A percentile compares a stretch with the other conserved stretches of the same genome.
phyloP scores from a whole-genome alignment of 2,888 invertebrate species.

The Myopa testacea region DNA sequence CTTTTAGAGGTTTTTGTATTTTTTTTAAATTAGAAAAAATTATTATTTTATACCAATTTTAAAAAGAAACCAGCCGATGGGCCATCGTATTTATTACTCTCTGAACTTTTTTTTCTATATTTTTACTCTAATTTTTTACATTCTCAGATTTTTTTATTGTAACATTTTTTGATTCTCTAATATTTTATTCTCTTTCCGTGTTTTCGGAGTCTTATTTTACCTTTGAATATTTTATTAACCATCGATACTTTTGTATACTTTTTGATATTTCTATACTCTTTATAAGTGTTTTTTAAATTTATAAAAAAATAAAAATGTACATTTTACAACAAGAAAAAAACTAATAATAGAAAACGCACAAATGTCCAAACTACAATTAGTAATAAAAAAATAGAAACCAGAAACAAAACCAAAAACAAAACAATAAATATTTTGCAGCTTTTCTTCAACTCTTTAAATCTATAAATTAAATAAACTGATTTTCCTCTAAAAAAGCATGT shows the following conservation, averaged over 20 bases:
- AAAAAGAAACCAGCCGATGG: too few species aligned
- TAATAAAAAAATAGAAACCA: neutral
- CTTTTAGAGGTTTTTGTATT: neutral
- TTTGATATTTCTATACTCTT: neutral
- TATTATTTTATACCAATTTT: neutral
- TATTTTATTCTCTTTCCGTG: too few species aligned
- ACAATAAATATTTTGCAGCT: neutral
- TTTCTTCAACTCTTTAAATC: neutral
- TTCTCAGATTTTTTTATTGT: too few species aligned
- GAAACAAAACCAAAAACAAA: neutral
- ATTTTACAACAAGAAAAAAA: neutral
- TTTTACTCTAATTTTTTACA: too few species aligned
- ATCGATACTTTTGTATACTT: neutral
- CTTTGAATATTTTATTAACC: too few species aligned
- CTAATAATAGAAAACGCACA: conserved; percentile 28
- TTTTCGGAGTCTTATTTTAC: too few species aligned
- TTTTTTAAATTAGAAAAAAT: neutral
- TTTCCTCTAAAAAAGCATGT: neutral
- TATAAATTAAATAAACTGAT: neutral
- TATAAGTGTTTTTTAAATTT: neutral
- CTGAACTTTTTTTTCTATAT: too few species aligned
- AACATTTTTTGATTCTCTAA: too few species aligned
- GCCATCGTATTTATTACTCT: too few species aligned
- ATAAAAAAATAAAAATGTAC: neutral
- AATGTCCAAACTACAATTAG: conserved; percentile 20